A percentile compares a stretch with the other conserved stretches of the same genome.
Conservation (phyloP, 2,888 invertebrate genomes). For the Crematogaster levior region DNA sequence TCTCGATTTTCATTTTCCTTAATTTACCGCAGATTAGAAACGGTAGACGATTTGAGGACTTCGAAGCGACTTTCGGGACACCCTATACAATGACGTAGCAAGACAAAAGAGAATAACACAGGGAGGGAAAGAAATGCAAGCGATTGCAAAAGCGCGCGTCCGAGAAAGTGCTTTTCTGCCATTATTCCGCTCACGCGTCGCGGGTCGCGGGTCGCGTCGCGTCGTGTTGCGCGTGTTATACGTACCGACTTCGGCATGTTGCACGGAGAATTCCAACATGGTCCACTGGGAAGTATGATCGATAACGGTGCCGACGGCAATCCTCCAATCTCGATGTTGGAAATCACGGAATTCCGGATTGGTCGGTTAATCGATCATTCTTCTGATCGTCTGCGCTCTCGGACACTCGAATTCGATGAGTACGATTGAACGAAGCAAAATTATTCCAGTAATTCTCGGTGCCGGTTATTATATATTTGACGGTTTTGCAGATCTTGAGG, state of each 20-base stretch:
- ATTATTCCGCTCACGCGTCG: constrained; percentile 60
- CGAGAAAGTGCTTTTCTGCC: constrained; percentile 71
- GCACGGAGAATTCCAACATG: constrained; percentile 78
- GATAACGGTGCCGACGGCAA: not conserved
- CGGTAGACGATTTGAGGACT: not conserved
- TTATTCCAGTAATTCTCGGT: not conserved
- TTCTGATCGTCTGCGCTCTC: not conserved
- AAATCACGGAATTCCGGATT: not conserved
- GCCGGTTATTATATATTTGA: not conserved
- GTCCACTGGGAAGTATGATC: constrained; percentile 53
- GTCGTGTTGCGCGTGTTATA: constrained; percentile 58
- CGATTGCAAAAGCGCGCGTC: constrained; percentile 39
- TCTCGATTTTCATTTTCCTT: too few relatives aligned
- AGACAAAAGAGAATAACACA: constrained; percentile 31
- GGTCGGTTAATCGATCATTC: constrained; percentile 12
- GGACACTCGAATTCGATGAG: not conserved
- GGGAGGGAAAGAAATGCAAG: constrained; percentile 61
- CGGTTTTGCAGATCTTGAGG: not conserved
- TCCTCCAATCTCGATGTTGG: not conserved
- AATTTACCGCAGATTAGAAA: not conserved
- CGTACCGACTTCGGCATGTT: constrained; percentile 78
- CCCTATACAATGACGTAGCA: not conserved
- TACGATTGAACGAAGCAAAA: not conserved
- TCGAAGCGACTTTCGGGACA: not conserved
- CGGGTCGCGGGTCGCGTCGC: not conserved